These are phyloP conservation scores for Gyrodactylus salaris DNA, from an alignment of 1,140 invertebrate species.

Conservation along the genomic window DNA sequence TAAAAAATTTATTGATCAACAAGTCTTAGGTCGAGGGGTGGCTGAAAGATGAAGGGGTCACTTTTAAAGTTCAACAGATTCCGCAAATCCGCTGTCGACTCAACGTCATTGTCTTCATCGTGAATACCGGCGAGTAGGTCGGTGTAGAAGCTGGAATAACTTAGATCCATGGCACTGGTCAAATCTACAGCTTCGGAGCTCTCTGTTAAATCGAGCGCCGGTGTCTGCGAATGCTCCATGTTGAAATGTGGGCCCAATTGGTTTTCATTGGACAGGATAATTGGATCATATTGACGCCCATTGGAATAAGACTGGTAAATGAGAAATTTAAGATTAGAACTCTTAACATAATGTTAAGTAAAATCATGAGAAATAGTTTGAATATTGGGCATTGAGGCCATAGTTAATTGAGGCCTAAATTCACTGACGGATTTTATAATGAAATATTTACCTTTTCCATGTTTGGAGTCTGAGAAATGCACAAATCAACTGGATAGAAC, in stretches of 20 bases:
- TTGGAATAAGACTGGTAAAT: background rate
- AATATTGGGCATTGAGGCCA: too few species aligned
- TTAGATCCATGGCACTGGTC: background rate
- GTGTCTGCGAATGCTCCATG: background rate
- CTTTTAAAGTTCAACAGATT: too few species aligned
- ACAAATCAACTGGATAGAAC: background rate
- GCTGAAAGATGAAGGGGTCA: too few species aligned
- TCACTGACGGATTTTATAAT: background rate
- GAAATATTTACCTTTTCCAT: background rate
- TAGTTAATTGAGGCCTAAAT: background rate
- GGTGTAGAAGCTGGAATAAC: background rate
- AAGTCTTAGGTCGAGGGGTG: background rate
- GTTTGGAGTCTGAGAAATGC: background rate
- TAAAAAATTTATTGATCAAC: background rate
- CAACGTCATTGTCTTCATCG: too few species aligned
- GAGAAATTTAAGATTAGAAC: background rate
- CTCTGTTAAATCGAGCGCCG: background rate
- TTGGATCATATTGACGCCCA: background rate
- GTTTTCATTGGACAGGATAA: background rate
- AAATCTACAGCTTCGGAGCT: background rate
- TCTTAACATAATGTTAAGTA: background rate
- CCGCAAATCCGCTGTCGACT: too few species aligned
- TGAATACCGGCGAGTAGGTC: background rate
- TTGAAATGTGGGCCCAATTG: background rate
- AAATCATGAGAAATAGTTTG: background rate